These are phyloP conservation scores for Synodontis membranacea DNA, from an alignment of 2,113 vertebrate species.

Conservation along the genomic window DNA sequence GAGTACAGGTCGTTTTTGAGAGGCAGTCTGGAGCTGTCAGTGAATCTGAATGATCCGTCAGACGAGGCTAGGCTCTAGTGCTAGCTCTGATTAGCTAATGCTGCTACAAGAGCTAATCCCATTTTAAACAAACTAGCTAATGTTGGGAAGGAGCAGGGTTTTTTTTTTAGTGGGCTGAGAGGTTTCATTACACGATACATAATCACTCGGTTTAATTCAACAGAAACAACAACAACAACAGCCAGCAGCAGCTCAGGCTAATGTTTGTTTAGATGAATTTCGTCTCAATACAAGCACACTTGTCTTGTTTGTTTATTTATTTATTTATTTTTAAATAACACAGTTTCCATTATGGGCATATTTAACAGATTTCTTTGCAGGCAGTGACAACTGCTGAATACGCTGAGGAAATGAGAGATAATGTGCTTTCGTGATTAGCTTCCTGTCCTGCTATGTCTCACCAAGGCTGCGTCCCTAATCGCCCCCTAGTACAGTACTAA, in stretches of 20 bases:
- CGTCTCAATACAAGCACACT: neutral
- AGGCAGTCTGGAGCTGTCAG: neutral
- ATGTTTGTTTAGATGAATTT: neutral
- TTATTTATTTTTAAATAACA: neutral
- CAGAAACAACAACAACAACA: neutral
- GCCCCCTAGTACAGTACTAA: neutral
- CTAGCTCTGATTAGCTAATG: neutral
- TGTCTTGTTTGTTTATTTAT: neutral
- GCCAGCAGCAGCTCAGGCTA: neutral
- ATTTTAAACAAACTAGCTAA: neutral
- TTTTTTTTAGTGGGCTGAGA: neutral
- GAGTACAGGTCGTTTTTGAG: neutral
- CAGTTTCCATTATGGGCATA: neutral
- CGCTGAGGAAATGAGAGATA: neutral
- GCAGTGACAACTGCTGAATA: neutral
- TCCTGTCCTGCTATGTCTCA: neutral
- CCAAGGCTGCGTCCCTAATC: neutral
- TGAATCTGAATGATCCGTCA: neutral
- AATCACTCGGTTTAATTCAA: neutral
- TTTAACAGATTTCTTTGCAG: neutral
- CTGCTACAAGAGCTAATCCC: neutral
- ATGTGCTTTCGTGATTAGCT: neutral
- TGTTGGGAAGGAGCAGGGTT: too few species aligned
- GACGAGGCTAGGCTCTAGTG: neutral
- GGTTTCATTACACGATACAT: neutral